Conservation (phyloP, 1,140 invertebrate genomes). For the Bombus consobrinus region DNA sequence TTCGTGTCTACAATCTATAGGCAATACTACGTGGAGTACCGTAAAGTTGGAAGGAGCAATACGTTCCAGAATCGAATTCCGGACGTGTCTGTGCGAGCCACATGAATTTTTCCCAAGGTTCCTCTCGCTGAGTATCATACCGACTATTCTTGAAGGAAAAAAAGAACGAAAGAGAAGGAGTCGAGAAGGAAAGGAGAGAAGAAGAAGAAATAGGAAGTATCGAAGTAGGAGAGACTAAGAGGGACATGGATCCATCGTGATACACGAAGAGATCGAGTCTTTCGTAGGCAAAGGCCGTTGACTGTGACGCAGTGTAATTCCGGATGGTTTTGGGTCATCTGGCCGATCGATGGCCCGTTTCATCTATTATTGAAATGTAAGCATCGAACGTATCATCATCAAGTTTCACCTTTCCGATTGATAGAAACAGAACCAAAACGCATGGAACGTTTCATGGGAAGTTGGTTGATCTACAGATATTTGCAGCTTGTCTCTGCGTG, state of each 20-base stretch:
- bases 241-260: background rate
- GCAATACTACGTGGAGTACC: constrained; percentile 27
- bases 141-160: background rate
- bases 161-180: no score
- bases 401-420: constrained; percentile 15
- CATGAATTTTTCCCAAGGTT: constrained; percentile 39
- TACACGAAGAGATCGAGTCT: background rate
- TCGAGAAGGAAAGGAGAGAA: background rate
- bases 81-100: constrained; percentile 24
- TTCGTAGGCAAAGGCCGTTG: constrained; percentile 23
- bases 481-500: background rate
- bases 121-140: background rate
- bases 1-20: constrained; percentile 26
- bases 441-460: background rate
- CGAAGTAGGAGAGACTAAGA: background rate
- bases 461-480: background rate
- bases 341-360: constrained; percentile 58
- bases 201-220: background rate
- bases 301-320: constrained; percentile 16
- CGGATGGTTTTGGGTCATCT: constrained; percentile 51
- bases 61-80: constrained; percentile 45
- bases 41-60: constrained; percentile 41
- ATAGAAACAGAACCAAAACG: background rate
- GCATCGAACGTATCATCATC: constrained; percentile 9
- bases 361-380: constrained; percentile 56